phyloP scores from a whole-genome alignment of 1,140 invertebrate species.

The Saxidomus purpurata region DNA sequence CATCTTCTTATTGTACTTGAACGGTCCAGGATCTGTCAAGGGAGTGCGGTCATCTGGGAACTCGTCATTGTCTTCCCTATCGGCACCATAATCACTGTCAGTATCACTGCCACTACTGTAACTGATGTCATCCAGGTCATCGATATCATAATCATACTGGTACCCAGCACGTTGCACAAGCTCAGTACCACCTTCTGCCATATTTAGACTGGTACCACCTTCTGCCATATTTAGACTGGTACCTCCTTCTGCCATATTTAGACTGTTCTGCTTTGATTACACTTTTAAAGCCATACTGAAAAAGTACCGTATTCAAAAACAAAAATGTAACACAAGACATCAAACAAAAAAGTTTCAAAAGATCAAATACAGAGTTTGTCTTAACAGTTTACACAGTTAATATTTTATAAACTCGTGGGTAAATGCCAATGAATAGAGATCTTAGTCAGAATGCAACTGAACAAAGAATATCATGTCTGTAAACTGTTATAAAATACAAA shows the following conservation, averaged over 20 bases:
- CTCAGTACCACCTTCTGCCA: slow-evolving; percentile 3
- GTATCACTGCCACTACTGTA: slow-evolving; percentile 30
- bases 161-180: slow-evolving; percentile 44
- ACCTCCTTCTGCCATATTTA: not conserved
- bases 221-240: not conserved
- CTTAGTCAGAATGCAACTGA: too few relatives aligned
- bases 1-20: slow-evolving; percentile 62
- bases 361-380: too few relatives aligned
- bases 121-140: slow-evolving; percentile 58
- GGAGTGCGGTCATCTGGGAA: slow-evolving; percentile 34
- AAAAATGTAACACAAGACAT: too few relatives aligned
- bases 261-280: not conserved
- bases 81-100: slow-evolving; percentile 61
- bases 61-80: slow-evolving; percentile 64
- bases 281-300: not conserved
- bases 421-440: too few relatives aligned
- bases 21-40: slow-evolving; percentile 48
- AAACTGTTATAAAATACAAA: too few relatives aligned
- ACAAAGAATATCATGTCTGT: too few relatives aligned
- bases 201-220: not conserved
- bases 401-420: too few relatives aligned
- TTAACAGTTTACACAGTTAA: too few relatives aligned
- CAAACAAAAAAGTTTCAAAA: too few relatives aligned
- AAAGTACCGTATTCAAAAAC: too few relatives aligned
- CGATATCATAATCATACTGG: slow-evolving; percentile 43